Conservation (phyloP, 2,797 vertebrate genomes). For the Antennarius maculatus region DNA sequence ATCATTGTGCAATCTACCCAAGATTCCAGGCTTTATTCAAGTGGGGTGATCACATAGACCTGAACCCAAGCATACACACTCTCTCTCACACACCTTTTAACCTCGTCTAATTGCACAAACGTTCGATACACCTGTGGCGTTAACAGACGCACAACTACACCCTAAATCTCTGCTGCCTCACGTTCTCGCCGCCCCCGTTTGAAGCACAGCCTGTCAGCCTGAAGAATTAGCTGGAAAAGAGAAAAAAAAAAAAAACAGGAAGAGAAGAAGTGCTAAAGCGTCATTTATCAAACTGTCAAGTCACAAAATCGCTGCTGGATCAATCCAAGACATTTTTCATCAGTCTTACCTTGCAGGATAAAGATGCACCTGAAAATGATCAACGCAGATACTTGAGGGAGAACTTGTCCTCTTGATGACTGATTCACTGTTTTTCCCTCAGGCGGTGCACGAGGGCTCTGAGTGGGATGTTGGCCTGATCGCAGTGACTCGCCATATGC, state of each 20-base stretch:
- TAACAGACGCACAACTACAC: constrained; percentile 19
- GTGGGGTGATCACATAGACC: constrained; percentile 8
- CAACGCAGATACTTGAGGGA: constrained; percentile 34
- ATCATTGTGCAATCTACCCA: neutral
- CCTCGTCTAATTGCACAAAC: constrained; percentile 40
- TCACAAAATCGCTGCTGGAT: too few relatives aligned
- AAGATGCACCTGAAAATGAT: constrained; percentile 49
- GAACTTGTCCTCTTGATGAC: constrained; percentile 6
- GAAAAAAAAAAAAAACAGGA: too few relatives aligned
- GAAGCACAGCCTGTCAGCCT: constrained; percentile 13
- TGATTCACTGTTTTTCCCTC: constrained; percentile 34
- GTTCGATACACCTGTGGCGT: constrained; percentile 11
- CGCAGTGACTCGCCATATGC: constrained; percentile 44
- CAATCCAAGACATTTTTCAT: too few relatives aligned
- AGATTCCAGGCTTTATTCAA: constrained; percentile 33
- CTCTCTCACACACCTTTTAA: constrained; percentile 10
- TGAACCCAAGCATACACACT: constrained; percentile 3
- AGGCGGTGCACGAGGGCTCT: constrained; percentile 14
- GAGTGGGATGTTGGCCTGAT: constrained; percentile 41
- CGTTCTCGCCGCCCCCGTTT: constrained; percentile 33
- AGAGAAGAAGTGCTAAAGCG: too few relatives aligned
- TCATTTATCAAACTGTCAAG: too few relatives aligned
- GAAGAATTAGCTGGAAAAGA: too few relatives aligned
- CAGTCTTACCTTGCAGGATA: constrained; percentile 29
- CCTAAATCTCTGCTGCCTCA: constrained; percentile 24